Base-by-base conservation (phyloP, 2,113 vertebrate species). In the Rutilus rutilus region DNA sequence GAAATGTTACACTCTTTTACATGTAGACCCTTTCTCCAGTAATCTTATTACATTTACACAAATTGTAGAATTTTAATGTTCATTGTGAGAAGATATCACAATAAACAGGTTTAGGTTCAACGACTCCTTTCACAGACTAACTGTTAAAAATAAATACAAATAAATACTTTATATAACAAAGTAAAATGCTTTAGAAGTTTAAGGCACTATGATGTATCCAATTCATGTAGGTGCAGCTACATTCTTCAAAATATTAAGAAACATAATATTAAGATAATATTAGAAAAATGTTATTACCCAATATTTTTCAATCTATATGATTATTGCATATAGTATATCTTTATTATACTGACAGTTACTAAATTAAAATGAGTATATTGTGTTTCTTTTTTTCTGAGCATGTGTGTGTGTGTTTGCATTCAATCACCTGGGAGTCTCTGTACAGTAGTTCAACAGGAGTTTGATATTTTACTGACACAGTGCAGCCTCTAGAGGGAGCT, bases 401-500 rank as follows among this genome's bases (percentile, higher is more conserved):
- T 39, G 33, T 80, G 59, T 83, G 62, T 74, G 54, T 30, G 27
- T 30, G n/a, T 59, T 36, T 54, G 30, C 14, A 3, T 33, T 25
- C 8, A 42, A n/a, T 65, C 7, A 50, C 57, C 4, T 52, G 21
- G 30, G 57, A 30, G 30, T 21, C 36, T 52, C 4, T 84, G n/a
- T 60, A 23, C 54, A 8, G 71, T 65, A 57, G 25, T 84, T 59
- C 42, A 86, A 64, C 74, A 74, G 12, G 50, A 83, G 84, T 67
- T 62, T 71, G 59, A 39, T 73, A 30, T 83, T 85, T 45, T 60
- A 92, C 87, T 94, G 87, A 89, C 88, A 52, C 27, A 4, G 1
- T 90, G 90, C 89, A 59, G 90, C 94, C 95, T 95, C 92, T 92
- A 95, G 95, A 92, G 92, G 95, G 94, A 94, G 94, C 94, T 87